Percentiles rank a stretch among this genome's conserved stretches.
phyloP scores from a whole-genome alignment of 2,888 invertebrate species.

The Ophion ventricosus region DNA sequence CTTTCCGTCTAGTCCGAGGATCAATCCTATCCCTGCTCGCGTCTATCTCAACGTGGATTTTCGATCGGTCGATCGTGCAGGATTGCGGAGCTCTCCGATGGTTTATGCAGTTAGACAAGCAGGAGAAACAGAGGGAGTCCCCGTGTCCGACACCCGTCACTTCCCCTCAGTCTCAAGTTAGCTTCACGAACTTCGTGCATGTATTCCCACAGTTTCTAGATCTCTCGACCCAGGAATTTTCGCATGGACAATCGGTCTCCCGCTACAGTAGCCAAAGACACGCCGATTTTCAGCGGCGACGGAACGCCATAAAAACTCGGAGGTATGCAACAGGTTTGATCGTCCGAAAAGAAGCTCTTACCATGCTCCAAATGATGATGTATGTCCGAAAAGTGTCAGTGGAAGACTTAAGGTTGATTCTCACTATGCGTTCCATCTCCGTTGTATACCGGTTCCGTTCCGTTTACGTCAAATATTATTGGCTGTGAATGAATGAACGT shows the following conservation, averaged over 20 bases:
- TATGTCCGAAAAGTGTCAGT: background rate
- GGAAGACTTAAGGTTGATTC: background rate
- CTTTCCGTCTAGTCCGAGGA: constrained; percentile 60
- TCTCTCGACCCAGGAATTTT: constrained; percentile 17
- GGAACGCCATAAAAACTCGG: constrained; percentile 12
- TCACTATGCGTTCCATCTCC: too few relatives aligned
- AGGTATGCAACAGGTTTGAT: background rate
- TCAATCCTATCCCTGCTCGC: constrained; percentile 78
- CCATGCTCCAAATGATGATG: background rate
- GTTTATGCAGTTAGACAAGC: constrained; percentile 33
- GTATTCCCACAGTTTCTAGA: constrained; percentile 19
- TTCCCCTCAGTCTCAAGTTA: constrained; percentile 59
- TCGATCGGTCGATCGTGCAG: constrained; percentile 73
- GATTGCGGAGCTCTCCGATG: constrained; percentile 37
- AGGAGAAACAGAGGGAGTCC: constrained; percentile 62
- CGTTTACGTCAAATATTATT: too few relatives aligned
- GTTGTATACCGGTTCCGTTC: too few relatives aligned
- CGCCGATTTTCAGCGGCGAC: constrained; percentile 3
- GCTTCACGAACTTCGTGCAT: constrained; percentile 57
- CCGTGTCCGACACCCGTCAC: constrained; percentile 69
- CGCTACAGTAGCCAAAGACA: constrained; percentile 33
- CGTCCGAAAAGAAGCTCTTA: background rate
- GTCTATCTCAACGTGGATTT: constrained; percentile 74
- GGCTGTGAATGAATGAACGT: too few relatives aligned
- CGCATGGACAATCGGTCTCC: constrained; percentile 17